These are phyloP conservation scores for Pteruthius melanotis DNA, from an alignment of 2,113 vertebrate species.

Conservation along the genomic window DNA sequence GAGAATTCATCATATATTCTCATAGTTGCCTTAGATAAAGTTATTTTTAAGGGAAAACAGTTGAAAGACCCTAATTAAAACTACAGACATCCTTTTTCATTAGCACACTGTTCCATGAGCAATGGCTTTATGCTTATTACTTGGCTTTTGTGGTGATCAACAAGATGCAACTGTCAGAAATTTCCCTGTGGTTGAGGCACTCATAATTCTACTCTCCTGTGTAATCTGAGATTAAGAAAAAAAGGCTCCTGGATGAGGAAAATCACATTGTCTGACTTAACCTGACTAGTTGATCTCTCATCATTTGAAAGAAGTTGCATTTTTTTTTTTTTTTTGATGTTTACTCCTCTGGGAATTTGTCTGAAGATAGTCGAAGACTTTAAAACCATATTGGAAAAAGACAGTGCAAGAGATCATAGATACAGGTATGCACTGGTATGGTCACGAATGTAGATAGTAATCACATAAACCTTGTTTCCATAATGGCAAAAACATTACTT, in stretches of 20 bases:
- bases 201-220: not conserved
- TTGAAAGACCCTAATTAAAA: not conserved
- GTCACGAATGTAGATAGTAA: not conserved
- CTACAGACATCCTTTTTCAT: not conserved
- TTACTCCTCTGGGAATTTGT: not conserved
- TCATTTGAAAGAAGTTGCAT: not conserved
- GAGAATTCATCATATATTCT: not conserved
- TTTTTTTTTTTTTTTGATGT: not conserved
- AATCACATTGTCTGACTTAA: not conserved
- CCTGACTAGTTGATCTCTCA: not conserved
- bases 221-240: not conserved
- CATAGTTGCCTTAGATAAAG: not conserved
- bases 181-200: not conserved
- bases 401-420: not conserved
- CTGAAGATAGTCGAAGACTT: not conserved
- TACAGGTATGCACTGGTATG: not conserved
- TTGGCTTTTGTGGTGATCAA: not conserved
- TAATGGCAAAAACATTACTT: not conserved
- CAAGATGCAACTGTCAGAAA: not conserved
- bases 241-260: not conserved
- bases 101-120: not conserved
- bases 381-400: not conserved
- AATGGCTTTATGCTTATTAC: not conserved
- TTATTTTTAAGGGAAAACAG: not conserved
- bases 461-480: not conserved